A percentile compares a stretch with the other conserved stretches of the same genome.
These are phyloP conservation scores for Platycercus adscitus DNA, from an alignment of 2,113 vertebrate genomes.

Conservation along the genomic window DNA sequence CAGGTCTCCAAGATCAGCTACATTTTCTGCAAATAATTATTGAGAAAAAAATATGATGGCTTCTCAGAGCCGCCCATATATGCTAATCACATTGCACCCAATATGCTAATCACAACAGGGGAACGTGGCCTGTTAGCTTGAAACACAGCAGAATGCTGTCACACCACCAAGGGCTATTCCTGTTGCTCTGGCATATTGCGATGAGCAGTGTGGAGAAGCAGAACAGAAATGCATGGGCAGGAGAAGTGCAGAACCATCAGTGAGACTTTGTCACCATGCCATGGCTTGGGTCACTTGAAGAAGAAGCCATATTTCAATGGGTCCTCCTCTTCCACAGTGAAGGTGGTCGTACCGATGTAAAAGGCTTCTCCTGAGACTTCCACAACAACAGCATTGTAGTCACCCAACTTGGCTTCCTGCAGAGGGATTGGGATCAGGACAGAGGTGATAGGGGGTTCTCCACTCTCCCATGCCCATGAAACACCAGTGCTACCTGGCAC, in stretches of 20 bases:
- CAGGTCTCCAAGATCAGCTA: neutral
- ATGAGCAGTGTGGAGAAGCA: accelerated
- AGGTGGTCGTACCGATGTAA: constrained; percentile 86
- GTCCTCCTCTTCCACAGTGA: constrained; percentile 86
- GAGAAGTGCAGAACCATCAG: neutral
- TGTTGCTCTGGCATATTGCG: neutral
- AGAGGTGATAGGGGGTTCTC: neutral
- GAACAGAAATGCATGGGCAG: neutral
- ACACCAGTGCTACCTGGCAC: neutral
- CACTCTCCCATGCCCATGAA: accelerated
- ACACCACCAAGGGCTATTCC: neutral
- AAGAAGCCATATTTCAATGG: constrained; percentile 85
- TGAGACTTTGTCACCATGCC: neutral
- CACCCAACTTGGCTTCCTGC: constrained; percentile 86
- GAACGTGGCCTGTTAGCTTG: neutral
- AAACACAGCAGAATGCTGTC: neutral
- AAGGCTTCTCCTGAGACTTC: constrained; percentile 91
- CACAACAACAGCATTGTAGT: constrained; percentile 87
- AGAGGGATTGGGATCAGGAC: neutral
- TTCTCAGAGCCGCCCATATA: neutral
- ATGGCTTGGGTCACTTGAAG: constrained; percentile 74
- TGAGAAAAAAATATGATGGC: neutral
- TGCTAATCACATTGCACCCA: neutral
- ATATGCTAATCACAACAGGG: neutral
- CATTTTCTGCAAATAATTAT: neutral